These are phyloP conservation scores for Anoplolepis gracilipes DNA, from an alignment of 1,140 invertebrate genomes.

Conservation along the genomic window DNA sequence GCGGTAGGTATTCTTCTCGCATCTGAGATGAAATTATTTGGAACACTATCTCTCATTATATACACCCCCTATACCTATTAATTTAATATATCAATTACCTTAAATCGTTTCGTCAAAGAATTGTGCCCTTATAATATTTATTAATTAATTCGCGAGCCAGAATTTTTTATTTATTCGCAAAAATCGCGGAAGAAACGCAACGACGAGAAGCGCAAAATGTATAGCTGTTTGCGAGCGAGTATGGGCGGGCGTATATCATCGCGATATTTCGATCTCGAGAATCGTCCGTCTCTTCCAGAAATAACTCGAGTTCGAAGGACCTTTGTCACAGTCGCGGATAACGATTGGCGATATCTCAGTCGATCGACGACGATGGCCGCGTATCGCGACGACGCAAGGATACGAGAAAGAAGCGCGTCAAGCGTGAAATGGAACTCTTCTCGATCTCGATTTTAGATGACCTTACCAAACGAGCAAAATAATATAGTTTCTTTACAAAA, in stretches of 20 bases:
- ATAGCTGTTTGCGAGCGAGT: constrained; percentile 43
- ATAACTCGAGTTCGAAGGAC: constrained; percentile 49
- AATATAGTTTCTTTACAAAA: background rate
- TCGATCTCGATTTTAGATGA: constrained; percentile 53
- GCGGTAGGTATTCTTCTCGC: background rate
- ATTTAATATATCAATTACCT: background rate
- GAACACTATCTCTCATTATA: background rate
- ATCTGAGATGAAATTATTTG: background rate
- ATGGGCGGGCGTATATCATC: constrained; percentile 40
- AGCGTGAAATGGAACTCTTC: constrained; percentile 56
- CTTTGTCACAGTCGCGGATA: constrained; percentile 62
- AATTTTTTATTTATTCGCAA: background rate
- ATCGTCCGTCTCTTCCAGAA: constrained; percentile 57
- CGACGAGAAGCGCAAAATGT: constrained; percentile 40
- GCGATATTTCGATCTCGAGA: constrained; percentile 60
- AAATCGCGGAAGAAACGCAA: background rate
- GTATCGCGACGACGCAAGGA: constrained; percentile 30
- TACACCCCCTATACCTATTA: background rate
- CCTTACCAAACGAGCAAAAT: constrained; percentile 17
- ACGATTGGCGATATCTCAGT: constrained; percentile 60
- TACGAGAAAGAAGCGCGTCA: constrained; percentile 41
- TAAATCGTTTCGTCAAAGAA: background rate
- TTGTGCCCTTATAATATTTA: background rate
- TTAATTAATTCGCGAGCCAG: background rate
- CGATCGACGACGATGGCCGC: constrained; percentile 52